Base-by-base conservation (phyloP, 2,888 invertebrate genomes). In the Eristalis pertinax region DNA sequence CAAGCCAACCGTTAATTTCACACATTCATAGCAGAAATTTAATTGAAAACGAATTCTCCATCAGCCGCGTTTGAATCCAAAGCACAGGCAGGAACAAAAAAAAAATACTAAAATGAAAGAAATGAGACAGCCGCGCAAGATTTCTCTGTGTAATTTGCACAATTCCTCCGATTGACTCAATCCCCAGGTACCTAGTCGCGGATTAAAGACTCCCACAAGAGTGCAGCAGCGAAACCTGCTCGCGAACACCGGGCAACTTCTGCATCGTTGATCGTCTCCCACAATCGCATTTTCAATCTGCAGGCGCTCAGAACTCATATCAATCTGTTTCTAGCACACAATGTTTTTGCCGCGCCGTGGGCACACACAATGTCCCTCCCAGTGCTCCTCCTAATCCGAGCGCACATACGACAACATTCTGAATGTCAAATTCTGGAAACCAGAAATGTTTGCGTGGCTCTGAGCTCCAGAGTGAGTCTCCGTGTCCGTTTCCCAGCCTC, bases 261-360 rank as follows among this genome's bases (percentile, higher is more conserved):
- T 68, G 62, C 73, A 50, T 70, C 70, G 74, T 70, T 86, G 86
- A 83, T 86, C 83, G 63, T 83, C 83, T 83, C 83, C 78, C 74
- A 83, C 86, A 86, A 83, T 86, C 83, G 56, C 60, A 78, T 56
- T 74, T 75, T 50, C 56, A 65, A 86, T 86, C 86, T 86, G 74
- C 67, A 19, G 82, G 77, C 73, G 70, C 64, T 5, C 69, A 83
- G 69, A 79, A 72, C 67, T 84, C 84, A 79, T 87, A 87, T 87
- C 87, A 87, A 87, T 87, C 84, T 87, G 87, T 87, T n/a, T 87
- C 79, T 74, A 64, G 83, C 50, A 67, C 75, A 84, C 75, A 84
- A 84, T 87, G 84, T 87, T 87, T 87, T 79, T 79, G 75, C 32
- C 32, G 32, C 83, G 79, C 75, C 67, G 84, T 87, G 84, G 87